These are phyloP conservation scores for Alexandromys oeconomus DNA, from an alignment of 2,797 vertebrate genomes.

Conservation along the genomic window DNA sequence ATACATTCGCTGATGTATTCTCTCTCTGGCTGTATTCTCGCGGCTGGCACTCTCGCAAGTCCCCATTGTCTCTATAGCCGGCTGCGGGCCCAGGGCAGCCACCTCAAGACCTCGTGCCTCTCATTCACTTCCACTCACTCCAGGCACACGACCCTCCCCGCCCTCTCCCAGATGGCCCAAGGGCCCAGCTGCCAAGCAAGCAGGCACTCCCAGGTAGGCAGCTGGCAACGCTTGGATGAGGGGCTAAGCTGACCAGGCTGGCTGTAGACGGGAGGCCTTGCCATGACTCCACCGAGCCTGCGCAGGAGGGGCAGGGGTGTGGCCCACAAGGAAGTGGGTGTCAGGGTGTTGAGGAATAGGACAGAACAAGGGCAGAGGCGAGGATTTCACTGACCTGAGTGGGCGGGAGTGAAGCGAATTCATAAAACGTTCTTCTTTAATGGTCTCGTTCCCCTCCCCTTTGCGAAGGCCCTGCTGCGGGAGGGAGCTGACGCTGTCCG, in stretches of 20 bases:
- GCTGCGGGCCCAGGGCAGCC: not conserved
- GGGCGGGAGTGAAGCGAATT: slow-evolving; percentile 63
- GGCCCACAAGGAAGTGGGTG: slow-evolving; percentile 58
- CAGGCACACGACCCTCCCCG: not conserved
- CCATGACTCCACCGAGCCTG: not conserved
- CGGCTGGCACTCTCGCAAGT: slow-evolving; percentile 45
- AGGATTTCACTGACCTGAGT: slow-evolving; percentile 58
- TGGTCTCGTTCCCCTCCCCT: not conserved
- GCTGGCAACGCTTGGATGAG: not conserved
- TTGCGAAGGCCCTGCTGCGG: not conserved
- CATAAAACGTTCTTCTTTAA: slow-evolving; percentile 70
- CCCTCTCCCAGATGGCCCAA: not conserved
- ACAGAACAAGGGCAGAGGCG: slow-evolving; percentile 62
- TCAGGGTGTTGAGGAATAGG: slow-evolving; percentile 38
- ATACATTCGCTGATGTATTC: slow-evolving; percentile 69
- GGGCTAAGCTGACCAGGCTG: not conserved
- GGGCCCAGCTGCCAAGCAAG: slow-evolving; percentile 13
- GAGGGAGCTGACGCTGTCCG: slow-evolving; percentile 15
- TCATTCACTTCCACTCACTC: not conserved
- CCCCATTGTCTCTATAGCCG: slow-evolving; percentile 61
- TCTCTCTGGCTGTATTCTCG: slow-evolving; percentile 28
- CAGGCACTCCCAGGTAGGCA: slow-evolving; percentile 21
- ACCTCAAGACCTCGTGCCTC: not conserved
- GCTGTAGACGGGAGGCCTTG: no score
- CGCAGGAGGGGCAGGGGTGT: not conserved